These are phyloP conservation scores for Corythucha ciliata DNA, from an alignment of 2,888 invertebrate genomes.

Conservation along the genomic window DNA sequence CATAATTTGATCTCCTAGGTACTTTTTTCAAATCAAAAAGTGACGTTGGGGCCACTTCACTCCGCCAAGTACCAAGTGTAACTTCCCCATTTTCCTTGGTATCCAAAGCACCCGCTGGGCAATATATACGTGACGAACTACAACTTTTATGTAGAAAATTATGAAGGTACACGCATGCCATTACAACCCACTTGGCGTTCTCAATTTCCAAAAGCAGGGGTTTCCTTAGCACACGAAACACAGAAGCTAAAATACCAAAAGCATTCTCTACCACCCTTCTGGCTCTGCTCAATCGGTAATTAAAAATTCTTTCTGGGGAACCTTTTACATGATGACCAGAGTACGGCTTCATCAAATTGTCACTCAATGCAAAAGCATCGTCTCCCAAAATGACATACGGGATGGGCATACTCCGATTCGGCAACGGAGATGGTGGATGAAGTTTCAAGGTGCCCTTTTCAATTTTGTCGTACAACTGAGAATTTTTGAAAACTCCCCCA, in stretches of 20 bases:
- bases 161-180: conserved; percentile 32
- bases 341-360: conserved; percentile 30
- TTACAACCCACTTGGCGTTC: conserved; percentile 30
- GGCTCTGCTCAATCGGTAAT: conserved; percentile 31
- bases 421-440: conserved; percentile 27
- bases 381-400: conserved; percentile 32
- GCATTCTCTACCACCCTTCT: conserved; percentile 33
- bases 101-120: conserved; percentile 7
- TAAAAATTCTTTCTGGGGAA: conserved; percentile 28
- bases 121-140: conserved; percentile 1
- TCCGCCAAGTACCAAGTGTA: conserved; percentile 10
- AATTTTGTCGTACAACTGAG: conserved; percentile 34
- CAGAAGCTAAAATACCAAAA: conserved; percentile 31
- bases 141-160: conserved; percentile 29
- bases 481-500: conserved; percentile 37
- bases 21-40: conserved; percentile 1
- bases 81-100: conserved; percentile 6
- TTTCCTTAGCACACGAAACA: conserved; percentile 32
- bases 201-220: conserved; percentile 28
- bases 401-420: conserved; percentile 18
- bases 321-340: conserved; percentile 16
- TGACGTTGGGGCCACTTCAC: conserved; percentile 5
- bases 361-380: conserved; percentile 32
- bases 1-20: conserved; percentile 7
- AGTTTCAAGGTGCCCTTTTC: conserved; percentile 30